Evolutionary conservation across 2,113 vertebrate genomes (phyloP).

Genomic region (Leucopternis melanops): DNA sequence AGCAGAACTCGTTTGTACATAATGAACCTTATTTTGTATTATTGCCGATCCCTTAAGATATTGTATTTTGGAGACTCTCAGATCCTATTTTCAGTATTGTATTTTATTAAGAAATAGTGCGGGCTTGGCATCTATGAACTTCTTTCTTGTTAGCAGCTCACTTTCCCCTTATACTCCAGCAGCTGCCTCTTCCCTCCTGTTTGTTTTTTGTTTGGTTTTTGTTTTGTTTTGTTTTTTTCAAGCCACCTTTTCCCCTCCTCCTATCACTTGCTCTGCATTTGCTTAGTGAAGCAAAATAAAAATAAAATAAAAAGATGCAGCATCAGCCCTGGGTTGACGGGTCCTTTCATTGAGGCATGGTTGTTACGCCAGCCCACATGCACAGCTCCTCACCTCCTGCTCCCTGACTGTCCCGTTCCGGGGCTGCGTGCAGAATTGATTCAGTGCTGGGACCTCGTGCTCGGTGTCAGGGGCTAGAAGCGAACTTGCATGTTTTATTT

Average conservation of each 20-base stretch:
- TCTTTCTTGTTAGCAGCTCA: conserved; percentile 25
- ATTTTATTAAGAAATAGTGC: conserved; percentile 79
- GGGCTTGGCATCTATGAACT: conserved; percentile 69
- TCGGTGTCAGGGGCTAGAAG: background rate
- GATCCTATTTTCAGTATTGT: conserved; percentile 76
- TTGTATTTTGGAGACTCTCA: conserved; percentile 78
- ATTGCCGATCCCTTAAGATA: conserved; percentile 77
- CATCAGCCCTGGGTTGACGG: conserved; percentile 64
- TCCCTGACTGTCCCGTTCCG: background rate
- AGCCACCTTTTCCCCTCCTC: conserved; percentile 16
- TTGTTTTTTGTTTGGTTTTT: background rate
- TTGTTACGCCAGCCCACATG: background rate
- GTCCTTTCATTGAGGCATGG: conserved; percentile 26
- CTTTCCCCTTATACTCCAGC: conserved; percentile 47
- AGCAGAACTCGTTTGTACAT: conserved; percentile 83
- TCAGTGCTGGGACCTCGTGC: background rate
- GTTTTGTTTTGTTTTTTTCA: conserved; percentile 38
- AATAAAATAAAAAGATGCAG: conserved; percentile 81
- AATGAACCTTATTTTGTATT: conserved; percentile 84
- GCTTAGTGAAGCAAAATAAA: conserved; percentile 81
- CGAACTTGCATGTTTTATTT: background rate
- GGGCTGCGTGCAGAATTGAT: background rate
- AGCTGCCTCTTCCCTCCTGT: conserved; percentile 31
- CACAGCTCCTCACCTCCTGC: background rate
- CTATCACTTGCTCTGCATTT: conserved; percentile 67